Evolutionary conservation across 2,888 invertebrate species (phyloP).

Genomic region (Zygaena filipendulae): DNA sequence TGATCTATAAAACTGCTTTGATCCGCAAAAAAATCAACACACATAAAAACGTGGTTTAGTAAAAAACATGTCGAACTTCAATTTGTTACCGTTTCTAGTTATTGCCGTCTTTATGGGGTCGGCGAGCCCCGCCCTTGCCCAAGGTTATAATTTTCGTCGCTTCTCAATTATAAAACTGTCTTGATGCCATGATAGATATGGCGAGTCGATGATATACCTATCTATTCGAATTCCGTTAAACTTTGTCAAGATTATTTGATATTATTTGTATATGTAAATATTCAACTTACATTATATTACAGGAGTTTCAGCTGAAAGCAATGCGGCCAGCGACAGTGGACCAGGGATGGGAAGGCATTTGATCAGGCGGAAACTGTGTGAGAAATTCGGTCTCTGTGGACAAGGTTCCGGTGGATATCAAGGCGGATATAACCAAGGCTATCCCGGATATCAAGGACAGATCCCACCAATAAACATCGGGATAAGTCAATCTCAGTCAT

Average conservation of each 20-base stretch:
- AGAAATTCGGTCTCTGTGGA: slow-evolving; percentile 36
- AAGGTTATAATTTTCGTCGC: slow-evolving; percentile 40
- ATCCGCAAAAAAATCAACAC: slow-evolving; percentile 30
- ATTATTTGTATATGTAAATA: too few relatives aligned
- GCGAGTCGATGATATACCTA: too few relatives aligned
- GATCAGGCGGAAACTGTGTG: slow-evolving; percentile 31
- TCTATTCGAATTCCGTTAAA: too few relatives aligned
- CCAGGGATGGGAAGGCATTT: slow-evolving; percentile 30
- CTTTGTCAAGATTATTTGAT: too few relatives aligned
- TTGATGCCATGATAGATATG: slow-evolving; percentile 26
- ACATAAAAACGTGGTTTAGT: too few relatives aligned
- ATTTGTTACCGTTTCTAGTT: slow-evolving; percentile 26
- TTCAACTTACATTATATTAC: slow-evolving; percentile 17
- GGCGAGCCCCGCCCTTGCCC: slow-evolving; percentile 25
- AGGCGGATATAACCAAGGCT: slow-evolving; percentile 15
- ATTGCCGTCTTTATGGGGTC: slow-evolving; percentile 24
- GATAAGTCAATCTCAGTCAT: slow-evolving; percentile 54
- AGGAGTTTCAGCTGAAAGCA: slow-evolving; percentile 23
- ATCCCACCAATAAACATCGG: slow-evolving; percentile 50
- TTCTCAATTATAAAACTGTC: slow-evolving; percentile 28
- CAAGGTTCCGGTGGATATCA: slow-evolving; percentile 9
- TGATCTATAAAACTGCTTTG: slow-evolving; percentile 51
- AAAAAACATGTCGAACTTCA: slow-evolving; percentile 32
- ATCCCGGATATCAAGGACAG: slow-evolving; percentile 23
- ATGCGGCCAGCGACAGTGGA: slow-evolving; percentile 18